Evolutionary conservation across 2,888 invertebrate genomes (phyloP).

Genomic region (Chrysomela aeneicollis): DNA sequence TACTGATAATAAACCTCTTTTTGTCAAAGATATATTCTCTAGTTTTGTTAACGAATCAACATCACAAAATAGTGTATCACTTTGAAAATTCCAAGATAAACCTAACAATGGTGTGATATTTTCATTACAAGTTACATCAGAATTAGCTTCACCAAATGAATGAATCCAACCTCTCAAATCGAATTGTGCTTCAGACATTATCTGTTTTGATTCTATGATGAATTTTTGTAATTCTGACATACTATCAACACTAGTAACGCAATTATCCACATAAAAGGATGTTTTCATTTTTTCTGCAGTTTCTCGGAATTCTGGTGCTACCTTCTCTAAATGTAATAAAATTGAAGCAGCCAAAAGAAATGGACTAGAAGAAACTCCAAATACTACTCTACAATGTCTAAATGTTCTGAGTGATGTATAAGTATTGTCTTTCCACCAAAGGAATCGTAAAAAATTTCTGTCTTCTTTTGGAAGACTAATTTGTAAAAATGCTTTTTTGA

Average conservation of each 20-base stretch:
- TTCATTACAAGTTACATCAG: neutral
- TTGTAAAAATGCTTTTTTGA: constrained; percentile 34
- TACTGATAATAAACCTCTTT: constrained; percentile 16
- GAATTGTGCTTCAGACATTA: constrained; percentile 16
- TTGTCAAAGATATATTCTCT: constrained; percentile 6
- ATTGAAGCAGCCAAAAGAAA: constrained; percentile 27
- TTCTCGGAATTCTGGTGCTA: neutral
- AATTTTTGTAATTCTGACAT: neutral
- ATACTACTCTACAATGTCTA: constrained; percentile 27
- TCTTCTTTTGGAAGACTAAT: no score
- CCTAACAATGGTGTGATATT: neutral
- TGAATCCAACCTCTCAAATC: constrained; percentile 19
- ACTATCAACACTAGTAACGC: constrained; percentile 1
- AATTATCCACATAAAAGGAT: no score
- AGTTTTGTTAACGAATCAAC: neutral
- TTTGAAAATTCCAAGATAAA: no score
- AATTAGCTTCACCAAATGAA: neutral
- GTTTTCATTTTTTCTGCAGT: constrained; percentile 9
- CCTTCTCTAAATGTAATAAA: constrained; percentile 19
- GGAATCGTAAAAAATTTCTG: constrained; percentile 18
- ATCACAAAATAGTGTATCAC: neutral
- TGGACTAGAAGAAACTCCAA: no score
- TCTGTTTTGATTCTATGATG: neutral
- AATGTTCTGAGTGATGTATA: constrained; percentile 17
- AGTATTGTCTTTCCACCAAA: constrained; percentile 15